A percentile compares a stretch with the other conserved stretches of the same genome.
phyloP scores from a whole-genome alignment of 1,140 invertebrate species.

The Lerema accius region DNA sequence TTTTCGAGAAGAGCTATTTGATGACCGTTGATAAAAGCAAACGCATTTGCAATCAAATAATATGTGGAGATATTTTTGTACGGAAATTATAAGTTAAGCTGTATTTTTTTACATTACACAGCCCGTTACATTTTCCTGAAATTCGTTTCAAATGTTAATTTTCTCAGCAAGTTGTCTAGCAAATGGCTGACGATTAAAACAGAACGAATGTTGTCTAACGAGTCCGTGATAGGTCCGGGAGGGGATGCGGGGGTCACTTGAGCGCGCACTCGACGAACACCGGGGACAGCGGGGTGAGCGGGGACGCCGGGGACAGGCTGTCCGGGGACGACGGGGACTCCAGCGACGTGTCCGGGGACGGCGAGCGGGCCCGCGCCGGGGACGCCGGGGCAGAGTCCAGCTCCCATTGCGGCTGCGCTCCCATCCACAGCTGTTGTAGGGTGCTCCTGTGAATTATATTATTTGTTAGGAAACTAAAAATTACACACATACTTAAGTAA shows the following conservation, averaged over 20 bases:
- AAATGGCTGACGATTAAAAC: too few species aligned
- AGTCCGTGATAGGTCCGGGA: neutral
- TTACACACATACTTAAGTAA: too few species aligned
- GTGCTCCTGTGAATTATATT: constrained; percentile 1
- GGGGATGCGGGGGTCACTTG: constrained; percentile 48
- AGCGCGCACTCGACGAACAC: constrained; percentile 73
- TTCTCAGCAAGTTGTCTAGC: too few species aligned
- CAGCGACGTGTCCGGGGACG: constrained; percentile 29
- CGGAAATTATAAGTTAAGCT: too few species aligned
- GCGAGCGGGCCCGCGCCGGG: neutral
- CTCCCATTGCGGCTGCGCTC: constrained; percentile 9
- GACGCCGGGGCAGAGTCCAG: neutral
- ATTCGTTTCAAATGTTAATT: too few species aligned
- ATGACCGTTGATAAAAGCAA: too few species aligned
- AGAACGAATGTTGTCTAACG: constrained; percentile 2
- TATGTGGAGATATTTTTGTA: too few species aligned
- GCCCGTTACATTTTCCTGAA: too few species aligned
- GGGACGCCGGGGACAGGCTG: constrained; percentile 27
- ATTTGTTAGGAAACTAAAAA: too few species aligned
- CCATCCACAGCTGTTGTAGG: constrained; percentile 45
- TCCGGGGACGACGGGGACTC: constrained; percentile 10
- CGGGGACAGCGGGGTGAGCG: constrained; percentile 30
- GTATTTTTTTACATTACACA: too few species aligned
- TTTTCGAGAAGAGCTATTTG: too few species aligned
- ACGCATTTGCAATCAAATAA: too few species aligned